These are phyloP conservation scores for Lethocerus indicus DNA, from an alignment of 1,140 invertebrate species.

Conservation along the genomic window DNA sequence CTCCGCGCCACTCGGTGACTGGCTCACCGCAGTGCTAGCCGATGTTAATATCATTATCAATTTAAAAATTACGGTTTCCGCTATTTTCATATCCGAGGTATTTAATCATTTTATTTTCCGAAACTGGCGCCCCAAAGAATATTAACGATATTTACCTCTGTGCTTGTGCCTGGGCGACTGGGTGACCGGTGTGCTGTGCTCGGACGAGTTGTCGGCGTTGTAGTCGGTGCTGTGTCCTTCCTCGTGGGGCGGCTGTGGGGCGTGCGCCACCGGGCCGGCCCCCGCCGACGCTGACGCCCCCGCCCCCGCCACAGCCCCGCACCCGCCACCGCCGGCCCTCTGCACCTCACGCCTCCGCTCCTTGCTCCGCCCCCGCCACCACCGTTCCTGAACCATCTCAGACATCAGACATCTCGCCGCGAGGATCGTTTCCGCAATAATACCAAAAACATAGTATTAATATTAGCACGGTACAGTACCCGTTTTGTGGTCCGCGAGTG, in stretches of 20 bases:
- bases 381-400: conserved; percentile 31
- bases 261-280: conserved; percentile 18
- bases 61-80: background rate
- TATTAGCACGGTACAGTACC: no score
- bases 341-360: no score
- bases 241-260: no score
- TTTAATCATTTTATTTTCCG: background rate
- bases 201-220: conserved; percentile 51
- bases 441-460: background rate
- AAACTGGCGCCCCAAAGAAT: no score
- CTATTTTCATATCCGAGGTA: background rate
- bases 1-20: background rate
- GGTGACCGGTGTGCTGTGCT: conserved; percentile 27
- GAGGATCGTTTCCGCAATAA: background rate
- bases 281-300: no score
- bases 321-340: no score
- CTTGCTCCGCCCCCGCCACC: conserved; percentile 40
- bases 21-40: background rate
- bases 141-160: conserved; percentile 9
- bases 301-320: no score
- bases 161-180: conserved; percentile 42
- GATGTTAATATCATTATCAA: background rate
- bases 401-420: background rate
- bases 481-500: no score
- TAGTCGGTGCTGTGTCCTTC: conserved; percentile 45